A percentile compares a stretch with the other conserved stretches of the same genome.
Evolutionary conservation across 2,888 invertebrate genomes (phyloP).

Genomic region (Platerodrilus igneus): DNA sequence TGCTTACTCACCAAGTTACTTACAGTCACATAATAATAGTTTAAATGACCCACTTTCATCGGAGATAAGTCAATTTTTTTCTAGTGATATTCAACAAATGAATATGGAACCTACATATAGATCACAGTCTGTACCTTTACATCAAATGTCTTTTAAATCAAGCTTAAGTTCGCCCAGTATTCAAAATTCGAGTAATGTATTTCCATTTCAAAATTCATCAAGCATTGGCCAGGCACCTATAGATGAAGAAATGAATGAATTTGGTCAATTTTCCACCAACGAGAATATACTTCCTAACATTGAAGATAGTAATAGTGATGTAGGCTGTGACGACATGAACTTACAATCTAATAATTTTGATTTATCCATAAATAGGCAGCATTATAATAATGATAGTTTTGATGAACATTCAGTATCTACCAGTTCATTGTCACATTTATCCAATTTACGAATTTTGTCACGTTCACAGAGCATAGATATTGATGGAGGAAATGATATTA

Average conservation of each 20-base stretch:
- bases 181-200: conserved; percentile 21
- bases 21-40: conserved; percentile 34
- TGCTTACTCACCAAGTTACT: conserved; percentile 50
- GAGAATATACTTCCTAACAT: conserved; percentile 62
- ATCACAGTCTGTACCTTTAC: conserved; percentile 77
- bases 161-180: conserved; percentile 35
- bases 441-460: conserved; percentile 14
- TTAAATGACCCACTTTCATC: conserved; percentile 50
- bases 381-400: conserved; percentile 27
- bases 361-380: conserved; percentile 24
- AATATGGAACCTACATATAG: conserved; percentile 44
- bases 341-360: conserved; percentile 8
- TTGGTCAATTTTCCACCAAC: conserved; percentile 57
- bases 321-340: conserved; percentile 5
- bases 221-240: conserved; percentile 62
- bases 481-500: conserved; percentile 30
- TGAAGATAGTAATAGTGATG: conserved; percentile 59
- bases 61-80: conserved; percentile 61
- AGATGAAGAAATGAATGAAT: conserved; percentile 68
- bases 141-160: conserved; percentile 49
- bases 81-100: conserved; percentile 50
- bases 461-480: conserved; percentile 30
- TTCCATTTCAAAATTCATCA: conserved; percentile 34
- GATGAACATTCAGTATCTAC: conserved; percentile 7
- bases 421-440: conserved; percentile 3